Percentiles rank a stretch among this genome's conserved stretches.
phyloP scores from a whole-genome alignment of 2,113 vertebrate genomes.

The Dipodomys ordii region DNA sequence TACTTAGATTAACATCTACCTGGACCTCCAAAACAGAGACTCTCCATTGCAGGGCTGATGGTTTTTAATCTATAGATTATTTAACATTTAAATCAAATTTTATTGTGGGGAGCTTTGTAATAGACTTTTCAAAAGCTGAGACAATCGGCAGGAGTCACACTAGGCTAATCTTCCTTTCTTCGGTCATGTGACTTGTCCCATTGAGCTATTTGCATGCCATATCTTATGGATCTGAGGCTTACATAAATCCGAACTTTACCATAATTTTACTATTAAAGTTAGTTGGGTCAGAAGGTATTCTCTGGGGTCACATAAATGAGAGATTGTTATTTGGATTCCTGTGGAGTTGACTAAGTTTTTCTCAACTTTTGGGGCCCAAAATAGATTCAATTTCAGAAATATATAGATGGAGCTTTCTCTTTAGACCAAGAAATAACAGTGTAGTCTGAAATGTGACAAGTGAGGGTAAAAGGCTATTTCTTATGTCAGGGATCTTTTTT shows the following conservation, averaged over 20 bases:
- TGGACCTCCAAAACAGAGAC: neutral
- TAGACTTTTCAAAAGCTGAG: neutral
- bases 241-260: neutral
- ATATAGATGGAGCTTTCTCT: neutral
- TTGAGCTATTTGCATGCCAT: neutral
- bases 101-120: neutral
- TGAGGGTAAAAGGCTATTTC: neutral
- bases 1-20: neutral
- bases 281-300: neutral
- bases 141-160: neutral
- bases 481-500: neutral
- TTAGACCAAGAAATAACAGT: neutral
- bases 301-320: constrained; percentile 4
- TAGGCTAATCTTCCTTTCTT: neutral
- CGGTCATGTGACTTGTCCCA: neutral
- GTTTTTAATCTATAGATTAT: constrained; percentile 20
- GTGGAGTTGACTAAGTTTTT: neutral
- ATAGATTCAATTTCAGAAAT: constrained; percentile 5
- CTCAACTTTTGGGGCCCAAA: neutral
- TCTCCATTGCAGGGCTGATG: neutral
- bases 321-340: neutral
- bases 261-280: neutral
- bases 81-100: neutral
- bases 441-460: neutral
- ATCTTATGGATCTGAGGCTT: neutral